These are phyloP conservation scores for Seriola quinqueradiata DNA, from an alignment of 2,113 vertebrate genomes.

Conservation along the genomic window DNA sequence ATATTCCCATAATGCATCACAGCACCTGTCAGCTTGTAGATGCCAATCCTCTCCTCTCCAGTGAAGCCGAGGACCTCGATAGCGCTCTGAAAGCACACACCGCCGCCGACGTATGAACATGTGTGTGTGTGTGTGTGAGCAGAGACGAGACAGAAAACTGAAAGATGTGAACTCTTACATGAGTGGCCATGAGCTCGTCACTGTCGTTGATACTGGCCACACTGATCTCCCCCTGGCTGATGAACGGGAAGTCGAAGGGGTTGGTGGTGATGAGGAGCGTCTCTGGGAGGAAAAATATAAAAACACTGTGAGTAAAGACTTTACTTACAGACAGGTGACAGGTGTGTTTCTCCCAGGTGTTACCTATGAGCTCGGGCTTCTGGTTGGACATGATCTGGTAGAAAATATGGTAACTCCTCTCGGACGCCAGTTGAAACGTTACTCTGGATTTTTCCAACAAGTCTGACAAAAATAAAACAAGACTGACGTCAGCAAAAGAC, in stretches of 20 bases:
- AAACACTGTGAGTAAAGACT: background rate
- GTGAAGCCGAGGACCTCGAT: conserved; percentile 67
- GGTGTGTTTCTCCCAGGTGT: background rate
- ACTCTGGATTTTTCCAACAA: conserved; percentile 83
- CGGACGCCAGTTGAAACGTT: conserved; percentile 89
- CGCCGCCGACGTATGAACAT: background rate
- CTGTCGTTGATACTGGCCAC: conserved; percentile 90
- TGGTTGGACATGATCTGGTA: conserved; percentile 91
- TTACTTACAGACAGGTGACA: background rate
- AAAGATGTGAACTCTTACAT: conserved; percentile 79
- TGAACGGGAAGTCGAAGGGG: conserved; percentile 87
- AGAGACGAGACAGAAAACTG: background rate
- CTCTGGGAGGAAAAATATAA: conserved; percentile 72
- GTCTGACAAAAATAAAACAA: conserved; percentile 55
- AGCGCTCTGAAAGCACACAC: conserved; percentile 54
- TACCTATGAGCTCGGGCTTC: conserved; percentile 91
- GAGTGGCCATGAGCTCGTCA: conserved; percentile 91
- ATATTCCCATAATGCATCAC: conserved; percentile 87
- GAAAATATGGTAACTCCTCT: conserved; percentile 92
- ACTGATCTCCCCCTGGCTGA: conserved; percentile 91
- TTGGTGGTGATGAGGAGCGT: conserved; percentile 92
- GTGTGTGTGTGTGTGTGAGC: too few relatives aligned
- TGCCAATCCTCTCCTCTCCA: conserved; percentile 70
- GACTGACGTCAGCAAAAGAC: background rate
- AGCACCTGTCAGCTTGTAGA: conserved; percentile 75